Percentiles rank a stretch among this genome's conserved stretches.
These are phyloP conservation scores for Varecia variegata DNA, from an alignment of 2,797 vertebrate genomes.

Conservation along the genomic window DNA sequence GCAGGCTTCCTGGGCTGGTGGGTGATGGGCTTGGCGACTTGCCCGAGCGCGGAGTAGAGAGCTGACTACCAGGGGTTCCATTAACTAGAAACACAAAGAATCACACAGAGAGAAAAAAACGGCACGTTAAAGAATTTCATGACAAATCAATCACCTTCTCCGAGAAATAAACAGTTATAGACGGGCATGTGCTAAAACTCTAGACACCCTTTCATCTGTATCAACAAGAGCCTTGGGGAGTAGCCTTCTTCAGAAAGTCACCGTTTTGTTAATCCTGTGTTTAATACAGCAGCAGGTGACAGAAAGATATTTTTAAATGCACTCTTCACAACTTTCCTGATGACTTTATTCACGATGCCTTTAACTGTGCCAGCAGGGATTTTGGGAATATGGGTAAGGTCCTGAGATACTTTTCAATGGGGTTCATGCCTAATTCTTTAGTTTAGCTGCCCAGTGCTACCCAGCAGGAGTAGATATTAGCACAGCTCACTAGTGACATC, in stretches of 20 bases:
- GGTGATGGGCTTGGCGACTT: slow-evolving; percentile 97
- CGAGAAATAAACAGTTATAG: background rate
- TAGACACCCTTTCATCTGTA: background rate
- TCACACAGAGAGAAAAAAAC: slow-evolving; percentile 1
- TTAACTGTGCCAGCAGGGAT: background rate
- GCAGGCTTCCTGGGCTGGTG: slow-evolving; percentile 96
- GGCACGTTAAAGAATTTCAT: background rate
- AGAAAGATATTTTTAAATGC: background rate
- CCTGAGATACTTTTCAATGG: background rate
- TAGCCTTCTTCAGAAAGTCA: background rate
- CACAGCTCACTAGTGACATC: background rate
- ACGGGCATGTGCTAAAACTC: background rate
- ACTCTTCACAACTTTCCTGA: slow-evolving; percentile 8
- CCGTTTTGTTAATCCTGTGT: background rate
- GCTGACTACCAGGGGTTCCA: slow-evolving; percentile 96
- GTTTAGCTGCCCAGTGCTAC: background rate
- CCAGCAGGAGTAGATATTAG: slow-evolving; percentile 18
- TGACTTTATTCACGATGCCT: background rate
- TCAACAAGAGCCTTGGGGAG: background rate
- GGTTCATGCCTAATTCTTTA: slow-evolving; percentile 29
- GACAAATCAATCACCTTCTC: background rate
- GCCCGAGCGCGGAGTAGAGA: slow-evolving; percentile 96
- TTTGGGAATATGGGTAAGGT: background rate
- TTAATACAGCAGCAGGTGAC: background rate
- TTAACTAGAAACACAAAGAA: slow-evolving; percentile 88